A percentile compares a stretch with the other conserved stretches of the same genome.
These are phyloP conservation scores for Phaedon cochleariae DNA, from an alignment of 2,888 invertebrate genomes.

Conservation along the genomic window DNA sequence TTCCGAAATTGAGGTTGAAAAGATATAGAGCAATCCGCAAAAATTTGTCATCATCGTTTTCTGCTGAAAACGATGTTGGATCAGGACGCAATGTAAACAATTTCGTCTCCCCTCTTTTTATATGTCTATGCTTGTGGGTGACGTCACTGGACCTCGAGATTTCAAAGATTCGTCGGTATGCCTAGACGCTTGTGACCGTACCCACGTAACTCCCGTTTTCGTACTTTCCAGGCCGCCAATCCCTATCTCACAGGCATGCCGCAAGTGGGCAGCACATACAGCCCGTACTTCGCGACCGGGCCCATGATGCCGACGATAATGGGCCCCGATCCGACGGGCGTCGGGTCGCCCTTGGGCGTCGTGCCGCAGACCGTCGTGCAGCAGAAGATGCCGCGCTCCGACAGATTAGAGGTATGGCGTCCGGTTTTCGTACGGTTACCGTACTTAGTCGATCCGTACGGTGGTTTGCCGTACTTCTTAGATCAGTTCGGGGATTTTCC, in stretches of 20 bases:
- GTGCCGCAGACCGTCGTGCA: slow-evolving; percentile 89
- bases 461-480: neutral
- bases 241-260: slow-evolving; percentile 93
- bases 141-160: too few relatives aligned
- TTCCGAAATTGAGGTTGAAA: too few relatives aligned
- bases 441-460: slow-evolving; percentile 25
- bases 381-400: slow-evolving; percentile 94
- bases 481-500: too few relatives aligned
- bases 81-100: too few relatives aligned
- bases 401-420: slow-evolving; percentile 91
- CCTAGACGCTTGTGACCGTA: too few relatives aligned
- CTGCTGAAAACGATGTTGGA: too few relatives aligned
- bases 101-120: too few relatives aligned
- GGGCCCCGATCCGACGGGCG: slow-evolving; percentile 84
- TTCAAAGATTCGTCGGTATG: too few relatives aligned
- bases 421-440: slow-evolving; percentile 33
- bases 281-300: slow-evolving; percentile 88
- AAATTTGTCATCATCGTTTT: too few relatives aligned
- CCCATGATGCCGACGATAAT: slow-evolving; percentile 91
- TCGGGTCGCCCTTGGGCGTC: slow-evolving; percentile 83
- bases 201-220: too few relatives aligned
- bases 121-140: too few relatives aligned
- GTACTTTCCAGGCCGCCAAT: slow-evolving; percentile 85
- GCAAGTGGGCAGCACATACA: slow-evolving; percentile 88
- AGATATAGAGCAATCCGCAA: too few relatives aligned